phyloP scores from a whole-genome alignment of 2,888 invertebrate species.

The Conomelus anceps region DNA sequence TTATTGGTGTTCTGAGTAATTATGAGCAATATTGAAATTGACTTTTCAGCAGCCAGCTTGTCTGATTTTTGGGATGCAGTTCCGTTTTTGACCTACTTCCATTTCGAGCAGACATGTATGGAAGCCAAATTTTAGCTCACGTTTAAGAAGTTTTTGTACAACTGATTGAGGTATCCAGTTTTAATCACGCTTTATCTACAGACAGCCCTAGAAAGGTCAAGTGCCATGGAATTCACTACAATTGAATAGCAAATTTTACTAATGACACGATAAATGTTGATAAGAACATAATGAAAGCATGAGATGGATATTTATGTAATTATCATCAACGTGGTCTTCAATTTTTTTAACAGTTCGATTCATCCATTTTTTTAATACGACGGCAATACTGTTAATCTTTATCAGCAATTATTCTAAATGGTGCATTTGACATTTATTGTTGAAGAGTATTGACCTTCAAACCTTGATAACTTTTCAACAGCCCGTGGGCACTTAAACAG shows the following conservation, averaged over 20 bases:
- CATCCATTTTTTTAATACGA: neutral
- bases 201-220: neutral
- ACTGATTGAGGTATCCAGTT: neutral
- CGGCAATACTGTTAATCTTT: neutral
- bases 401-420: neutral
- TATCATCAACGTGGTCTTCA: neutral
- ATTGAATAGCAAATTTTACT: neutral
- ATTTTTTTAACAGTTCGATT: neutral
- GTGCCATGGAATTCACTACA: neutral
- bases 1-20: too few species aligned
- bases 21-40: neutral
- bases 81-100: neutral
- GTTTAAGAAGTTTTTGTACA: neutral
- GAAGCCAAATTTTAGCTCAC: neutral
- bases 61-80: neutral
- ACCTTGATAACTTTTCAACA: neutral
- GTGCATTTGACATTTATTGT: neutral
- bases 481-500: neutral
- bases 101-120: neutral
- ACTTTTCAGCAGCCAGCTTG: too few species aligned
- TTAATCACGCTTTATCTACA: neutral
- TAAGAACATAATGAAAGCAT: neutral
- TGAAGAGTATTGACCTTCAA: neutral
- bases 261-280: neutral
- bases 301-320: neutral